A percentile compares a stretch with the other conserved stretches of the same genome.
Conservation (phyloP, 2,797 vertebrate species). For the Sandelia bainsii region DNA sequence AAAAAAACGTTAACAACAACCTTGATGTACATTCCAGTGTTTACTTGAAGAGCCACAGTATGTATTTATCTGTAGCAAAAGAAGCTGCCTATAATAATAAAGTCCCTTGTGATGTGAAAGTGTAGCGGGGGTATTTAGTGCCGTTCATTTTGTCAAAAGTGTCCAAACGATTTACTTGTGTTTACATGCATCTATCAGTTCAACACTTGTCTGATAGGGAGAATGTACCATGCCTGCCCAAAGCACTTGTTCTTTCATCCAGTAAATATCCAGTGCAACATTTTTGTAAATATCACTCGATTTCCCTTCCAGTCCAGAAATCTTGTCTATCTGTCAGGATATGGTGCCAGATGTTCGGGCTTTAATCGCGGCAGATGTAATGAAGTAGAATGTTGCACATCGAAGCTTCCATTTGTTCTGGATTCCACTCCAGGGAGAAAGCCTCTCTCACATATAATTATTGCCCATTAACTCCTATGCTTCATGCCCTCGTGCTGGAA, state of each 20-base stretch:
- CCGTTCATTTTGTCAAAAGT: slow-evolving; percentile 69
- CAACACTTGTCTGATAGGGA: slow-evolving; percentile 66
- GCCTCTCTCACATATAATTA: slow-evolving; percentile 98
- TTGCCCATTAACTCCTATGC: slow-evolving; percentile 92
- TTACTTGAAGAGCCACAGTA: slow-evolving; percentile 82
- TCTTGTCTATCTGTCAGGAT: slow-evolving; percentile 95
- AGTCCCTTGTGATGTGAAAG: slow-evolving; percentile 82
- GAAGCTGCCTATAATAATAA: slow-evolving; percentile 82
- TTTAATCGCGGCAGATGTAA: slow-evolving; percentile 98
- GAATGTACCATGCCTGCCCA: slow-evolving; percentile 62
- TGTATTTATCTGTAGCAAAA: slow-evolving; percentile 83
- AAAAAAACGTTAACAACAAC: slow-evolving; percentile 59
- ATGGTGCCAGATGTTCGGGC: slow-evolving; percentile 95
- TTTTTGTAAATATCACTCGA: slow-evolving; percentile 79
- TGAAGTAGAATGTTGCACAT: slow-evolving; percentile 98
- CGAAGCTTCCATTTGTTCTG: slow-evolving; percentile 96
- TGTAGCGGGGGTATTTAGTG: slow-evolving; percentile 56
- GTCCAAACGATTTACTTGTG: slow-evolving; percentile 64
- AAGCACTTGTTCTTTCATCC: slow-evolving; percentile 78
- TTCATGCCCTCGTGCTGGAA: slow-evolving; percentile 90
- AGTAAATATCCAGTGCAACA: slow-evolving; percentile 74
- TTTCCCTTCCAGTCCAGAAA: slow-evolving; percentile 88
- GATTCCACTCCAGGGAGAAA: slow-evolving; percentile 96
- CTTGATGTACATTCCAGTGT: slow-evolving; percentile 84
- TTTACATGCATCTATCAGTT: slow-evolving; percentile 74